phyloP scores from a whole-genome alignment of 2,888 invertebrate species.

The Lagria hirta region DNA sequence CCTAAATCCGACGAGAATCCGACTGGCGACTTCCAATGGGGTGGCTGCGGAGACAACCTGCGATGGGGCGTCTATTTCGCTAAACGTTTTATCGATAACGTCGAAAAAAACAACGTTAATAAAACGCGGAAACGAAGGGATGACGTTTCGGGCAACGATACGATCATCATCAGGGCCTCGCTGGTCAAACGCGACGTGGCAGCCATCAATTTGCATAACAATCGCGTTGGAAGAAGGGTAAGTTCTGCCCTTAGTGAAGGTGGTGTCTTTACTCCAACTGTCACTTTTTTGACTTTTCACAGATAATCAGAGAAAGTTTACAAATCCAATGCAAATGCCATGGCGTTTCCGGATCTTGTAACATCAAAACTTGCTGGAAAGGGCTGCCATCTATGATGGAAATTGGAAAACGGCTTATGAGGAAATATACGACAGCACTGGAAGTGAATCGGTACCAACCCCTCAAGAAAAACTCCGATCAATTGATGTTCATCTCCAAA shows the following conservation, averaged over 20 bases:
- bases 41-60: slow-evolving; percentile 82
- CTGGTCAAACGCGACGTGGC: slow-evolving; percentile 60
- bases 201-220: slow-evolving; percentile 78
- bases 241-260: too few species aligned
- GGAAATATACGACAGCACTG: slow-evolving; percentile 61
- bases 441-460: slow-evolving; percentile 48
- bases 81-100: slow-evolving; percentile 70
- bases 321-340: slow-evolving; percentile 77
- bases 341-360: slow-evolving; percentile 82
- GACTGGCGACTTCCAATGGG: slow-evolving; percentile 78
- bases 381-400: slow-evolving; percentile 64
- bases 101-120: slow-evolving; percentile 57
- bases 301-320: slow-evolving; percentile 66
- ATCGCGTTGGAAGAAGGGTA: slow-evolving; percentile 75
- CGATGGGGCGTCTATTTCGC: slow-evolving; percentile 73
- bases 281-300: slow-evolving; percentile 25
- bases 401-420: slow-evolving; percentile 60
- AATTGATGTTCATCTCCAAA: slow-evolving; percentile 74
- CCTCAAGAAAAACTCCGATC: slow-evolving; percentile 50
- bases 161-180: slow-evolving; percentile 46
- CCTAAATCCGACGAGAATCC: slow-evolving; percentile 67
- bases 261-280: not conserved
- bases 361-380: slow-evolving; percentile 80
- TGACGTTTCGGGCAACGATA: slow-evolving; percentile 45
- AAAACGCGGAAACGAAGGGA: slow-evolving; percentile 52